Evolutionary conservation across 2,113 vertebrate genomes (phyloP), one percentile per base, ranked within the genome.

Genomic region (Gobius niger): DNA sequence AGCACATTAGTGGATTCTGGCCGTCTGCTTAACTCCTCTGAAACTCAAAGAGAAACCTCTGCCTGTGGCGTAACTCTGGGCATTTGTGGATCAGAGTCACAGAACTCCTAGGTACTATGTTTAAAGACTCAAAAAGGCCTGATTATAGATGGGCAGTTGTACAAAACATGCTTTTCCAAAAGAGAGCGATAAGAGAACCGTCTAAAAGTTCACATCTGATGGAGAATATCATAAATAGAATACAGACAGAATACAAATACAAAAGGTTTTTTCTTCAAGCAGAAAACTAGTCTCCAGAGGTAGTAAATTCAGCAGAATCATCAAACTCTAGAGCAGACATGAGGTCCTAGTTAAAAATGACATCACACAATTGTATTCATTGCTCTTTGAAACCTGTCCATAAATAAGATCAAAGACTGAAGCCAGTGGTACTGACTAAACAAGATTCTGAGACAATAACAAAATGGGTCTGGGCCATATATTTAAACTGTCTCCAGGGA

Each of bases 1-100:
- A 82, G 88, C 64, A 90, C 2, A 9, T 15, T 62, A 0, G 47
- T 98, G 72, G 89, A 98, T 47, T 98, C 98, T 14, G 95, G 95
- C 77, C 96, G 94, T 49, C 88, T 97, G 44, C 69, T 93, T 19
- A 95, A 93, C 2, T 83, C 91, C 68, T 94, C 94, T 0, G 90
- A 95, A 77, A 65, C 63, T 34, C 79, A 85, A 0, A 87, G 56
- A 66, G 77, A 83, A 0, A 0, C 88, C 88, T 0, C 59, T 98
- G 44, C 66, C 89, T 0, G 92, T 95, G n/a, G 81, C 67, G 56
- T 98, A 95, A 81, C 78, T 0, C 57, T 98, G 96, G 96, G 81
- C 76, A 7, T 95, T 97, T 73, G 80, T 62, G 0, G 82, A 88
- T 6, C 47, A 73, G 1, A 34, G 46, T 1, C 62, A 70, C 0